Evolutionary conservation across 1,140 invertebrate species (phyloP), one percentile per base, ranked within the genome.

Genomic region (Magallana ariakensis): DNA sequence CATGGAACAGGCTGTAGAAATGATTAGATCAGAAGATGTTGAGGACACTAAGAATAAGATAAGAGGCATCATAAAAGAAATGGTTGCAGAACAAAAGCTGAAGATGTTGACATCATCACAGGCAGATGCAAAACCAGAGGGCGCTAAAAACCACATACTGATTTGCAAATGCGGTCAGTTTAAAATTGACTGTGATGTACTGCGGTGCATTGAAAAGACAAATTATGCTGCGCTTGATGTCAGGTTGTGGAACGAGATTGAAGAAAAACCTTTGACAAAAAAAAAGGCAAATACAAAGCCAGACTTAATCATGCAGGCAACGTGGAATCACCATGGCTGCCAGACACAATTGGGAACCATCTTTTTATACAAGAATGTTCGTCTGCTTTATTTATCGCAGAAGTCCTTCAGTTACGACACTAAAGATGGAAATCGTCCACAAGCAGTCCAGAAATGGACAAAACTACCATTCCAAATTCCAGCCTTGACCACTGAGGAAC

Each of bases 141-240:
- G 26, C n/a, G 80, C 80, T n/a, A 0, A 33, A 10, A 46, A 10
- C 15, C 53, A 54, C 15, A 9, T 16, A 81, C 33, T 81, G n/a
- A 81, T 81, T 0, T 81, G 80, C 54, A 81, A 81, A 81, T 81
- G 80, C 26, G 80, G 80, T 13, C 46, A 81, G 7, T 81, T 81
- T 55, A 33, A 81, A 19, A 81, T 81, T n/a, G 13, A 54, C 53
- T 81, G 80, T 8, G 4, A 15, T 81, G 46, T 54, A 10, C 10
- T 81, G 15, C 13, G 80, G 26, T 81, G 46, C 33, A 81, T 81
- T 22, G 54, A 81, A 10, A 22, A 55, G 9, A 15, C 46, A 15
- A 53, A 81, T 55, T 55, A 81, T n/a, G 80, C 80, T 55, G 80
- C 54, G n/a, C 33, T 81, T 54, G 80, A 81, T 81, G 6, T 55